phyloP scores from a whole-genome alignment of 2,797 vertebrate genomes.

The Podarcis siculus region DNA sequence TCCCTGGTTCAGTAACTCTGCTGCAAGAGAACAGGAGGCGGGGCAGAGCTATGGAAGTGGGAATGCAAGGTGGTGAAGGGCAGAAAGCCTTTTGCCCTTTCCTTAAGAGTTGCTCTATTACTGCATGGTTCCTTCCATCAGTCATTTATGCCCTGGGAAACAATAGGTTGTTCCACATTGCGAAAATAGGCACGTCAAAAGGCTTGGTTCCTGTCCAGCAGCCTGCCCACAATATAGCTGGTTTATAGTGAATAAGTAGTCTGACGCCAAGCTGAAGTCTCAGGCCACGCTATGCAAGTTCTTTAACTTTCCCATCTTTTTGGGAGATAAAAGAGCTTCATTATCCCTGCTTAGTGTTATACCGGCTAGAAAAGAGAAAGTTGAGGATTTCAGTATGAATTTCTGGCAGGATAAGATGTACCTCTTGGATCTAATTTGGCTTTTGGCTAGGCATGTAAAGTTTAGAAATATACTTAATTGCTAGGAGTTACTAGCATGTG shows the following conservation, averaged over 20 bases:
- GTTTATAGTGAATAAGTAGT: background rate
- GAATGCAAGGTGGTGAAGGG: background rate
- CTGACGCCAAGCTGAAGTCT: background rate
- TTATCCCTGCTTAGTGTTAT: background rate
- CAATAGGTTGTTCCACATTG: background rate
- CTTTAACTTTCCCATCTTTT: background rate
- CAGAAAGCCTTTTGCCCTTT: background rate
- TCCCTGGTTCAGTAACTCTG: background rate
- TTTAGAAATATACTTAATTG: background rate
- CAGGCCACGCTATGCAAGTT: background rate
- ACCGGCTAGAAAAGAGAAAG: constrained; percentile 1
- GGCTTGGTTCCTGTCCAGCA: background rate
- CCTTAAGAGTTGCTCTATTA: background rate
- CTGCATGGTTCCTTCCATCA: background rate
- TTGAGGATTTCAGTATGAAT: background rate
- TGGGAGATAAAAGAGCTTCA: background rate
- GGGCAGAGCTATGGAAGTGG: background rate
- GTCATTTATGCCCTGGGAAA: constrained; percentile 23
- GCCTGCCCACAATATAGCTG: background rate
- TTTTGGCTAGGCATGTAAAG: background rate
- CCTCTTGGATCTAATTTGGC: background rate
- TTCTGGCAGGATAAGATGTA: background rate
- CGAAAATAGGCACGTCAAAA: background rate
- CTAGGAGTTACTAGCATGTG: background rate
- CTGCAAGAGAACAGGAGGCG: background rate